Conservation (phyloP, 1,140 invertebrate genomes). For the Portunus trituberculatus region DNA sequence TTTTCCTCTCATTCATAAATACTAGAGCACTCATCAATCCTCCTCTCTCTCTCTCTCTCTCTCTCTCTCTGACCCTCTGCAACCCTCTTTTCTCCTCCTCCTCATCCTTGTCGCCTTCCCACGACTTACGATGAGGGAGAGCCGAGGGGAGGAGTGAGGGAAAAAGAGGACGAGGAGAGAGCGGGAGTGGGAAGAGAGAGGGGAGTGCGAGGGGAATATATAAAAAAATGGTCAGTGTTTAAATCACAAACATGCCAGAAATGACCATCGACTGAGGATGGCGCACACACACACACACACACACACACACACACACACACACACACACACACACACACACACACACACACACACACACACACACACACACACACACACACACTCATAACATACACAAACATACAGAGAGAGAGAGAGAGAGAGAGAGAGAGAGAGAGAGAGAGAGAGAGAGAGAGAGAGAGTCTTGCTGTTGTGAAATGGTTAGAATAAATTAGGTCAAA, state of each 20-base stretch:
- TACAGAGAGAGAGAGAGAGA: constrained; percentile 55
- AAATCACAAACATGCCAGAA: constrained; percentile 44
- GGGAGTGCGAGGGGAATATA: background rate
- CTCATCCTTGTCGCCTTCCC: background rate
- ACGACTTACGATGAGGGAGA: background rate
- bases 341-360: background rate
- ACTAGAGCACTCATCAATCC: background rate
- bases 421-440: constrained; percentile 55
- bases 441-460: background rate
- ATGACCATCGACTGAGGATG: constrained; percentile 44
- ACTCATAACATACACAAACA: background rate
- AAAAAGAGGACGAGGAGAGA: background rate
- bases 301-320: constrained; percentile 36
- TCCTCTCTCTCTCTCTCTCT: background rate
- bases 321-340: background rate
- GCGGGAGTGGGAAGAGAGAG: background rate
- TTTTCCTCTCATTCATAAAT: too few relatives aligned
- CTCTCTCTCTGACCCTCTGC: constrained; percentile 28
- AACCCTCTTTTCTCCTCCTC: background rate
- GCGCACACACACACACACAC: constrained; percentile 39
- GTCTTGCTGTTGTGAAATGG: background rate
- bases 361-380: background rate
- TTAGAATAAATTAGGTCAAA: background rate
- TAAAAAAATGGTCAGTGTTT: constrained; percentile 40
- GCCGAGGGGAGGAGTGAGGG: background rate